These are phyloP conservation scores for Platysteira castanea DNA, from an alignment of 2,113 vertebrate genomes.

Conservation along the genomic window DNA sequence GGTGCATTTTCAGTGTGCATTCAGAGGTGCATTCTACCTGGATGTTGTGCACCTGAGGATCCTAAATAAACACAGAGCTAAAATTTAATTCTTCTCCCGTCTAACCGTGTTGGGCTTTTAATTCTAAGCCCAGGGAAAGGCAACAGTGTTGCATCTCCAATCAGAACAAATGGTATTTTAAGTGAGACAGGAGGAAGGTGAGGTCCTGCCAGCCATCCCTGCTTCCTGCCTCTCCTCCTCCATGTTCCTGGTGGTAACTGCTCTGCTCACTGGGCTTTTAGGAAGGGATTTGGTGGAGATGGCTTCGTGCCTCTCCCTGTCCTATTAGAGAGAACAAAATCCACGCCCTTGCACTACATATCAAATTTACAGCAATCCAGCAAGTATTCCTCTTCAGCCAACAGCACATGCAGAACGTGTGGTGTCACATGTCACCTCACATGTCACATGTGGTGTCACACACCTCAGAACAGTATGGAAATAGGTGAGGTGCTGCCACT, in stretches of 20 bases:
- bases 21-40: too few relatives aligned
- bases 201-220: background rate
- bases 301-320: background rate
- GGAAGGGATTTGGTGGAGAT: background rate
- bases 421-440: background rate
- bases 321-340: background rate
- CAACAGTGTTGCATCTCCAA: background rate
- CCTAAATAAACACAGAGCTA: too few relatives aligned
- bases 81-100: too few relatives aligned
- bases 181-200: background rate
- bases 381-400: background rate
- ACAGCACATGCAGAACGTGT: background rate
- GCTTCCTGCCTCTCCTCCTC: background rate
- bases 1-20: too few relatives aligned
- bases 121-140: too few relatives aligned
- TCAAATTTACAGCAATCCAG: background rate
- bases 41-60: too few relatives aligned
- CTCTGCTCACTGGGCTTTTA: background rate
- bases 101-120: too few relatives aligned
- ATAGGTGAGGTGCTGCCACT: background rate
- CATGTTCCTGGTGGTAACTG: rapidly evolving
- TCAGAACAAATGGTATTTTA: background rate
- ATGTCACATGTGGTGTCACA: too few relatives aligned
- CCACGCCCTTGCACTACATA: background rate
- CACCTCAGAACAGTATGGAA: background rate